Base-by-base conservation (phyloP, 2,888 invertebrate species). In the Coelinius sp. region DNA sequence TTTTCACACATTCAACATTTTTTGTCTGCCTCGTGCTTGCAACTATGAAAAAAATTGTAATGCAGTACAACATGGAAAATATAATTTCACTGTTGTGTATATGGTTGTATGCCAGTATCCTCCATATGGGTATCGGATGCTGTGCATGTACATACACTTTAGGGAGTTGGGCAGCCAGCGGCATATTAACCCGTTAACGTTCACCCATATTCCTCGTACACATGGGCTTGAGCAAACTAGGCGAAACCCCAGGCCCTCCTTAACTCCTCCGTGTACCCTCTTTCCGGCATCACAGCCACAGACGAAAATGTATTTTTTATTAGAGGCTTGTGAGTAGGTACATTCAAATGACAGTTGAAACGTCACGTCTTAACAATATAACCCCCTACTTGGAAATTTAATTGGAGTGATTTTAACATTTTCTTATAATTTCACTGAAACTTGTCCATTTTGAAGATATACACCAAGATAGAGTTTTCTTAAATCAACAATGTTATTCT, bases 111-210 rank as follows among this genome's bases (percentile, higher is more conserved):
- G 6, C 10, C 20, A 56, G 27, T 56, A 27, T 31, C n/a, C 56
- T 56, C n/a, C 31, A 27, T 31, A 27, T 31, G 31, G 31, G 8
- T 56, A 56, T 56, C 56, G 56, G 56, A 56, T 56, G 56, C 56
- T 24, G n/a, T n/a, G 31, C 24, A 56, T 17, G 1, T 31, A 56
- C 31, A 27, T 17, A 56, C 7, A 14, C 14, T 31, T 31, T 7
- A 4, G 17, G 56, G 14, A 63, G 70, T 64, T 53, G 70, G 53
- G 25, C 64, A 64, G 31, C 64, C 62, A 70, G 53, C 70, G 70
- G 64, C 70, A 70, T 70, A 70, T 70, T 64, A 70, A 70, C 70
- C 63, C 64, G 63, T 63, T 70, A 64, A 70, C 63, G 53, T 38
- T 41, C 41, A 25, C 41, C 64, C 64, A 20, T 70, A 25, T 53